Conservation (phyloP, 1,140 invertebrate genomes). For the Liolophura sinensis region DNA sequence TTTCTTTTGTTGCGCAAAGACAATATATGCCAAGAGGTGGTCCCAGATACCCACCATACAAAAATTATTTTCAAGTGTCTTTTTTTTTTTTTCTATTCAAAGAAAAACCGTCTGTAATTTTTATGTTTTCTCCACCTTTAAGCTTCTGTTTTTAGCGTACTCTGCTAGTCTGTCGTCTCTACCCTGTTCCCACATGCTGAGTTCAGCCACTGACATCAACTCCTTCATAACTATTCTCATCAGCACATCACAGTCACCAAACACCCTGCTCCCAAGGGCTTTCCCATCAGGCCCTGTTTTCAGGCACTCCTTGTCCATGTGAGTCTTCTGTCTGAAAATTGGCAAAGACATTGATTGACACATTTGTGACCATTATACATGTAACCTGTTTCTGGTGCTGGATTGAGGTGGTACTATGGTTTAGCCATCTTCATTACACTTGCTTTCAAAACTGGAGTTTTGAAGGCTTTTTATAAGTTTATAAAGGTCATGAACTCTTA, state of each 20-base stretch:
- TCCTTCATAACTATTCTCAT: slow-evolving; percentile 41
- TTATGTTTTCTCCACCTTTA: no score
- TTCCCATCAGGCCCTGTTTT: slow-evolving; percentile 11
- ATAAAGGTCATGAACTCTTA: neutral
- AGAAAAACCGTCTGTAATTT: no score
- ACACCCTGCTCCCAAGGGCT: slow-evolving; percentile 31
- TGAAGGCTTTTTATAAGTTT: neutral
- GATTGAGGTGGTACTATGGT: neutral
- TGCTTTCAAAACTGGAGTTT: neutral
- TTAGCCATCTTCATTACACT: neutral
- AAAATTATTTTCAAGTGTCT: no score
- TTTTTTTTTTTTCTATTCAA: no score
- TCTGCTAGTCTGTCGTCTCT: slow-evolving; percentile 26
- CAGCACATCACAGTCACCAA: slow-evolving; percentile 49
- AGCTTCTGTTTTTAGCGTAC: slow-evolving; percentile 27
- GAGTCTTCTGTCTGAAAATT: slow-evolving; percentile 31
- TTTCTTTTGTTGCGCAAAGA: no score
- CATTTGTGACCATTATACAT: neutral
- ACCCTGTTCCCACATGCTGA: slow-evolving; percentile 32
- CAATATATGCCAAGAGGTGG: no score
- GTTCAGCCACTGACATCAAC: slow-evolving; percentile 22
- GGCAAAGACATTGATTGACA: neutral
- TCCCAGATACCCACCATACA: no score
- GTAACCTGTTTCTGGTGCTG: no score
- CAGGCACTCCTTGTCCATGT: slow-evolving; percentile 19